phyloP scores from a whole-genome alignment of 2,888 invertebrate genomes.

The Neoitamus cyanurus region DNA sequence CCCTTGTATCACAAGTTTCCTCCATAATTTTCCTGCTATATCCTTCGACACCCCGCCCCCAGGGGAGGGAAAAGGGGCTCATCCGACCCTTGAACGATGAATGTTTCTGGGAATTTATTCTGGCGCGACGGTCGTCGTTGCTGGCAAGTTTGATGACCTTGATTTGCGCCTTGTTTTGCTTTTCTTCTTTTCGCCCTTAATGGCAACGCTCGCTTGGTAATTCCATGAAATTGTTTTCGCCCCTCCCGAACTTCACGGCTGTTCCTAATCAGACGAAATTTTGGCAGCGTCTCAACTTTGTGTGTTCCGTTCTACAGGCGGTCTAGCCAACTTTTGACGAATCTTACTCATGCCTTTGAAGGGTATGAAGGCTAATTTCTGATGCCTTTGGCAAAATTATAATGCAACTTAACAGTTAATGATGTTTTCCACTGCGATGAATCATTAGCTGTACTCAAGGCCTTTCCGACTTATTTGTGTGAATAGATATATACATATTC shows the following conservation, averaged over 20 bases:
- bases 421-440: neutral
- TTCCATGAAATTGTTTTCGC: constrained; percentile 7
- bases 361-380: neutral
- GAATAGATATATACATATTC: neutral
- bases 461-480: neutral
- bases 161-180: neutral
- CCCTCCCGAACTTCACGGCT: neutral
- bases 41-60: neutral
- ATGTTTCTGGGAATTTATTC: constrained; percentile 22
- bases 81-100: neutral
- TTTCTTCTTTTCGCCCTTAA: neutral
- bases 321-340: neutral
- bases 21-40: neutral
- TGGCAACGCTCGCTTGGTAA: neutral
- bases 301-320: neutral
- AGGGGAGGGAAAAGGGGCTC: too few relatives aligned
- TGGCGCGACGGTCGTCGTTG: constrained; percentile 31
- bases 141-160: constrained; percentile 36
- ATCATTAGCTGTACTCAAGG: neutral
- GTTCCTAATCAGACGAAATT: neutral
- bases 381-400: neutral
- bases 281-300: neutral
- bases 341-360: neutral
- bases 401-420: neutral
- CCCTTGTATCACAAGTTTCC: neutral